A percentile compares a stretch with the other conserved stretches of the same genome.
Conservation (phyloP, 2,797 vertebrate genomes). For the Galago senegalensis region DNA sequence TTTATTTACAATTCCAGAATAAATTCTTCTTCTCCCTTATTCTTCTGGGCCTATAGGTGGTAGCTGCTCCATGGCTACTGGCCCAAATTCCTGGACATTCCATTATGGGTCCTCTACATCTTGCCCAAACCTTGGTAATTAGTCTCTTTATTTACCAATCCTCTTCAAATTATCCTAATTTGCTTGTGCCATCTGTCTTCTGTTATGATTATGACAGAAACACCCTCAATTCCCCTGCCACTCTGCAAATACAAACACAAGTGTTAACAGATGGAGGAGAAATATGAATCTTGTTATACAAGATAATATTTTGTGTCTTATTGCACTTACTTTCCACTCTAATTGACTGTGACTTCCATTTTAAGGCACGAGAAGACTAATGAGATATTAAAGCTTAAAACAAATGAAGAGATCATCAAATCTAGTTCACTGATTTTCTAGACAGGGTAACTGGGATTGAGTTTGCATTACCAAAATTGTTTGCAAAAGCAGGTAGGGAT, state of each 20-base stretch:
- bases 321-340: conserved; percentile 25
- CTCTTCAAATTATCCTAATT: conserved; percentile 63
- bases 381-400: not conserved
- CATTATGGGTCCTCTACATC: not conserved
- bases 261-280: not conserved
- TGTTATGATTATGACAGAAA: conserved; percentile 47
- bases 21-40: not conserved
- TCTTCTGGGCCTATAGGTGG: not conserved
- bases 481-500: not conserved
- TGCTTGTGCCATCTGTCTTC: conserved; percentile 61
- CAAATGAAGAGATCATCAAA: not conserved
- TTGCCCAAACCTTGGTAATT: conserved; percentile 18
- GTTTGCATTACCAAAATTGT: not conserved
- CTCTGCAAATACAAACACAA: conserved; percentile 32
- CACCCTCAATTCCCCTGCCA: not conserved
- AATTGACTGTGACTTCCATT: not conserved
- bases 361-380: not conserved
- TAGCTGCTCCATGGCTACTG: not conserved
- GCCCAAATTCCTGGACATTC: not conserved
- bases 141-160: conserved; percentile 66
- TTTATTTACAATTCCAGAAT: not conserved
- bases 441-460: not conserved
- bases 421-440: conserved; percentile 18
- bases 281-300: not conserved
- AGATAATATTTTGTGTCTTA: not conserved